Evolutionary conservation across 2,797 vertebrate genomes (phyloP), one percentile per base, ranked within the genome.

Genomic region (Mionectes olivaceus): DNA sequence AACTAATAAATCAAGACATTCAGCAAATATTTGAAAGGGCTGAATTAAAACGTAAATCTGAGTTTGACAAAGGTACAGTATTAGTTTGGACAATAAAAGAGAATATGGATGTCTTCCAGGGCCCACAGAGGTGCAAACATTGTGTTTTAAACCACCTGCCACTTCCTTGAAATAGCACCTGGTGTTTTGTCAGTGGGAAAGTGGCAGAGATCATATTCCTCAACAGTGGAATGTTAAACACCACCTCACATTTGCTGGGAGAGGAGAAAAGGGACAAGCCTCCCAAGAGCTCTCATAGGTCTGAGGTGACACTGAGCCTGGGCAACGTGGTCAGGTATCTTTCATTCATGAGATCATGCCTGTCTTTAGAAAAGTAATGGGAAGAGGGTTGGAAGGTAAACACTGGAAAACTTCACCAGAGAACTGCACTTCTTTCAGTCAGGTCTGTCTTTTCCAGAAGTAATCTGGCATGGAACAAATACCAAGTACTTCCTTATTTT

Each of bases 1-100:
- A 84, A 43, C 11, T 61, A 78, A 80, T 76, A 83, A 83, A 88
- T 87, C 25, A 77, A 75, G 95, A 53, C 16, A n/a, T 93, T 78
- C n/a, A 61, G 23, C 9, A 68, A 83, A 41, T 18, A 49, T 43
- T 64, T 85, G 47, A 35, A 60, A 68, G 12, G 14, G 32, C 46
- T 91, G 55, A 77, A 91, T 21, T 33, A 83, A 80, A 90, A 37
- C 8, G 69, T 59, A 60, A 73, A 15, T 84, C 43, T 70, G 43
- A 76, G 46, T 61, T 67, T 89, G 60, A 59, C 37, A 76, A 18
- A 82, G 55, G 33, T 49, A 43, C 33, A 56, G 18, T 49, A 33
- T 11, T 92, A 52, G 23, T 13, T 23, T 79, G 69, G 63, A 57
- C 41, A 37, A 32, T 28, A 83, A 93, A 85, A 52, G 49, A 71